Conservation (phyloP, 2,113 vertebrate genomes). For the Sula dactylatra region DNA sequence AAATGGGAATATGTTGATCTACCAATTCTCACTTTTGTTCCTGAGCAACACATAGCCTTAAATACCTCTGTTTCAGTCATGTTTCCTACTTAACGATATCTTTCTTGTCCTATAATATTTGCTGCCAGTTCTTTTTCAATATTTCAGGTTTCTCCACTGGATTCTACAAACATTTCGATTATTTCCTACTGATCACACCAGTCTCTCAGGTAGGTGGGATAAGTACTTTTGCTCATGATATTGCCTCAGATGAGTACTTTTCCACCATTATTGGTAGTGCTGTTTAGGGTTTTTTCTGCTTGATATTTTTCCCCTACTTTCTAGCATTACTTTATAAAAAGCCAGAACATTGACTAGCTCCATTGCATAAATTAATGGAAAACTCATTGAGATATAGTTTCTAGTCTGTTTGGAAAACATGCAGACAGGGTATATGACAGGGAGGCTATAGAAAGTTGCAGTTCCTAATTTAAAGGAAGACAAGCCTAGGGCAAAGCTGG, state of each 20-base stretch:
- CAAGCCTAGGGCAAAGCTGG: neutral
- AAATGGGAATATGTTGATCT: neutral
- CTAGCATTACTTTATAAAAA: neutral
- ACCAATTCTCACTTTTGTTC: neutral
- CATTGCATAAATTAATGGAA: neutral
- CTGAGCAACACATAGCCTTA: neutral
- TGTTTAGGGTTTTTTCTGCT: neutral
- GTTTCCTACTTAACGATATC: neutral
- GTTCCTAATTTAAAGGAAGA: neutral
- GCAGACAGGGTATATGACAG: neutral
- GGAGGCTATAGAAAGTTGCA: neutral
- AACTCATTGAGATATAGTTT: neutral
- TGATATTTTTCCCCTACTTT: neutral
- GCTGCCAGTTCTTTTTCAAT: neutral
- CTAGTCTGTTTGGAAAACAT: neutral
- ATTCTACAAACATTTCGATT: neutral
- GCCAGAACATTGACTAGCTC: neutral
- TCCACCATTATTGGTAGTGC: neutral
- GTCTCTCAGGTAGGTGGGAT: neutral
- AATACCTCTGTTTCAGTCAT: neutral
- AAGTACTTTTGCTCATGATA: neutral
- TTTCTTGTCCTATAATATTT: neutral
- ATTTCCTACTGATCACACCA: neutral
- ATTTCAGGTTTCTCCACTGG: neutral
- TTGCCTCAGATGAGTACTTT: neutral